Conservation (phyloP, 2,888 invertebrate species). For the Pecten maximus region DNA sequence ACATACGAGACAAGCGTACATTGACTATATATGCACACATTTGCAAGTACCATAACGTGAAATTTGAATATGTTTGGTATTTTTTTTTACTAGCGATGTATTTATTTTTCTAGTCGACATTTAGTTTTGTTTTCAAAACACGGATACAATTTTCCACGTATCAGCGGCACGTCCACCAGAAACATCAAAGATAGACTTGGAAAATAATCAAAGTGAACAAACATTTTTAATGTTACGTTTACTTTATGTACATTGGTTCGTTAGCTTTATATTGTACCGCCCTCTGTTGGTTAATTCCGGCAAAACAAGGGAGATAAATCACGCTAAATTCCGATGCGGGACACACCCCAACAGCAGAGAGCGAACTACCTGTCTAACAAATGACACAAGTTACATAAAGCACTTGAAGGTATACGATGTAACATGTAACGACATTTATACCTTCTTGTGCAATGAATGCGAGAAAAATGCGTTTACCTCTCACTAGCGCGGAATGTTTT, state of each 20-base stretch:
- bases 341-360: neutral
- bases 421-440: neutral
- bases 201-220: neutral
- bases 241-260: neutral
- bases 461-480: constrained; percentile 21
- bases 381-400: neutral
- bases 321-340: neutral
- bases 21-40: too few relatives aligned
- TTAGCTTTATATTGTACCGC: neutral
- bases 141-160: too few relatives aligned
- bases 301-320: neutral
- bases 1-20: too few relatives aligned
- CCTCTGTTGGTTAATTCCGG: neutral
- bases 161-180: too few relatives aligned
- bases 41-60: too few relatives aligned
- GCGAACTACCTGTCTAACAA: neutral
- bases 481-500: neutral
- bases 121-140: too few relatives aligned
- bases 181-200: neutral
- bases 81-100: too few relatives aligned
- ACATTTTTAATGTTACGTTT: neutral
- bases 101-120: too few relatives aligned
- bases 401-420: neutral
- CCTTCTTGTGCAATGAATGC: constrained; percentile 1
- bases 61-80: too few relatives aligned